Evolutionary conservation across 2,113 vertebrate genomes (phyloP).

Genomic region (Notothenia coriiceps): DNA sequence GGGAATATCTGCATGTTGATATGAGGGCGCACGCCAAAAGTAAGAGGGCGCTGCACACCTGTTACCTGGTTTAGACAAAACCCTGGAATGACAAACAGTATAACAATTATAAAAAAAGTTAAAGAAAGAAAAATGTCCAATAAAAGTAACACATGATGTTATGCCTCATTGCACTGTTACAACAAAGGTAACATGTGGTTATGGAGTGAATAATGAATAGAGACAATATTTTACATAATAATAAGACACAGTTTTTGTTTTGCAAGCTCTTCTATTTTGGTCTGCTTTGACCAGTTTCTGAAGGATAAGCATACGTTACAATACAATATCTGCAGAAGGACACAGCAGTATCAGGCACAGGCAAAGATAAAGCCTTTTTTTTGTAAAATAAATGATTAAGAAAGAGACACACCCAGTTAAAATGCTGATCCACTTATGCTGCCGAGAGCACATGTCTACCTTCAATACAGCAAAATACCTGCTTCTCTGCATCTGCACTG

Average conservation of each 20-base stretch:
- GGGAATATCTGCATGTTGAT: too few relatives aligned
- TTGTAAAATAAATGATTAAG: background rate
- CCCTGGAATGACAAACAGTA: too few relatives aligned
- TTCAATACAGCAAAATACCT: constrained; percentile 15
- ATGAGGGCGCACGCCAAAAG: too few relatives aligned
- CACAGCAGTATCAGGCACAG: background rate
- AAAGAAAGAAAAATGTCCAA: background rate
- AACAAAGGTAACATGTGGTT: background rate
- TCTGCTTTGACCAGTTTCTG: too few relatives aligned
- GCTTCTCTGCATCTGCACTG: constrained; percentile 20
- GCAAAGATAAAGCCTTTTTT: background rate
- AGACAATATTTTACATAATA: too few relatives aligned
- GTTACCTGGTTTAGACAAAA: too few relatives aligned
- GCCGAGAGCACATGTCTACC: constrained; percentile 3
- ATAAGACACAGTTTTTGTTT: too few relatives aligned
- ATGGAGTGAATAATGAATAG: background rate
- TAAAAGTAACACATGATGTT: background rate
- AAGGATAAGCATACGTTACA: too few relatives aligned
- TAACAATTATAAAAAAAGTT: background rate
- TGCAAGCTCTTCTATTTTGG: too few relatives aligned
- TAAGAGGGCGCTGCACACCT: too few relatives aligned
- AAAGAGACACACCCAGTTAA: background rate
- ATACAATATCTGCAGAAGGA: too few relatives aligned
- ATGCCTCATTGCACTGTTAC: background rate
- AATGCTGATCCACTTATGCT: background rate